Evolutionary conservation across 2,113 vertebrate species (phyloP).

Genomic region (Hypomesus transpacificus): DNA sequence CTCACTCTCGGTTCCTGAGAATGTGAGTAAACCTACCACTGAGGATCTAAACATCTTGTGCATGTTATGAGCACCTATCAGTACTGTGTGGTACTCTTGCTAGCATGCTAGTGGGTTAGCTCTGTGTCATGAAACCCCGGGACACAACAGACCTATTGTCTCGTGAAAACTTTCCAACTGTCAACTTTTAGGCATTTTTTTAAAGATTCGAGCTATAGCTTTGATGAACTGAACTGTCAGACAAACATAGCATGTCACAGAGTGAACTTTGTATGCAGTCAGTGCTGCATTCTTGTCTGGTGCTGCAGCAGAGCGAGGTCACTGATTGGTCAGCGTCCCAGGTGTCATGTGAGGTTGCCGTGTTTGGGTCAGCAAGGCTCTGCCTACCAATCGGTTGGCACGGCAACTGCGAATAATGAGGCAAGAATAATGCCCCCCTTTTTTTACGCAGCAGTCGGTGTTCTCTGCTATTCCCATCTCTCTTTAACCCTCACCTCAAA

Average conservation of each 20-base stretch:
- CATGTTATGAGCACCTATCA: too few relatives aligned
- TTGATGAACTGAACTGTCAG: background rate
- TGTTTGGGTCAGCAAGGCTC: conserved; percentile 31
- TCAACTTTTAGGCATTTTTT: too few relatives aligned
- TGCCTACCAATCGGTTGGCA: conserved; percentile 56
- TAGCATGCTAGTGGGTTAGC: too few relatives aligned
- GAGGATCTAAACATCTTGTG: too few relatives aligned
- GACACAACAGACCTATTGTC: too few relatives aligned
- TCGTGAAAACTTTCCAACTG: too few relatives aligned
- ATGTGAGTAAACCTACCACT: too few relatives aligned
- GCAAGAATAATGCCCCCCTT: conserved; percentile 38
- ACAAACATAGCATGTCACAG: background rate
- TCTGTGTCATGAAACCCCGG: too few relatives aligned
- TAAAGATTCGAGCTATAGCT: too few relatives aligned
- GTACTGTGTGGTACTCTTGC: too few relatives aligned
- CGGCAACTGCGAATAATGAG: conserved; percentile 58
- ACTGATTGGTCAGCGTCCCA: conserved; percentile 7
- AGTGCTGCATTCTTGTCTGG: background rate
- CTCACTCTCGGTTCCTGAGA: too few relatives aligned
- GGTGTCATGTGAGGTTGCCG: conserved; percentile 7
- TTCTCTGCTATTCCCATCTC: conserved; percentile 13
- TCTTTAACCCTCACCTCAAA: conserved; percentile 17
- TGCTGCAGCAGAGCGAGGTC: conserved; percentile 1
- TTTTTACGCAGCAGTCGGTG: conserved; percentile 22
- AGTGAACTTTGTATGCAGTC: background rate